Evolutionary conservation across 2,888 invertebrate genomes (phyloP).

Genomic region (Plagiodera versicolora): DNA sequence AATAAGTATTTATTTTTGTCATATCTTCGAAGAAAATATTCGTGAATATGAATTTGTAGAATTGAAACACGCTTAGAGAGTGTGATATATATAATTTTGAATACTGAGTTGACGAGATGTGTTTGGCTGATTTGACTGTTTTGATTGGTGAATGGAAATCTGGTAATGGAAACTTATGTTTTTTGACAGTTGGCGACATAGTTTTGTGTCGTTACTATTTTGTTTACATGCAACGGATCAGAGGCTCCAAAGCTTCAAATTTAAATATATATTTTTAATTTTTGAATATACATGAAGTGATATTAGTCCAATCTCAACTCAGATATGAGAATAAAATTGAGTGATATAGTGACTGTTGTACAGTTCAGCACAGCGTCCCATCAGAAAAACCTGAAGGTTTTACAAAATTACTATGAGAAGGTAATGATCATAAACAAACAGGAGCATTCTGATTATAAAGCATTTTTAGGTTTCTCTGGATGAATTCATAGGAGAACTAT

Average conservation of each 20-base stretch:
- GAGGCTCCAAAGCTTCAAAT: constrained; percentile 17
- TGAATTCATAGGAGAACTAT: constrained; percentile 27
- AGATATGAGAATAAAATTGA: constrained; percentile 24
- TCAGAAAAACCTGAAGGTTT: constrained; percentile 34
- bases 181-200: background rate
- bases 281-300: background rate
- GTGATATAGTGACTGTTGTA: constrained; percentile 29
- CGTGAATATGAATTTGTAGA: too few relatives aligned
- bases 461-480: constrained; percentile 29
- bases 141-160: too few relatives aligned
- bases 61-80: too few relatives aligned
- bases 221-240: constrained; percentile 21
- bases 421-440: constrained; percentile 20
- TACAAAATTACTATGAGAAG: constrained; percentile 34
- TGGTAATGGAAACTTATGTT: too few relatives aligned
- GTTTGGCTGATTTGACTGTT: too few relatives aligned
- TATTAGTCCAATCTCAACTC: background rate
- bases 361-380: constrained; percentile 33
- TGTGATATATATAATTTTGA: too few relatives aligned
- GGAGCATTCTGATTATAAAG: background rate
- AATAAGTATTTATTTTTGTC: too few relatives aligned
- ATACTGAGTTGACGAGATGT: too few relatives aligned
- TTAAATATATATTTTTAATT: constrained; percentile 14
- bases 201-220: constrained; percentile 1
- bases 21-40: too few relatives aligned